Evolutionary conservation across 2,797 vertebrate species (phyloP).

Genomic region (Tragelaphus oryx): DNA sequence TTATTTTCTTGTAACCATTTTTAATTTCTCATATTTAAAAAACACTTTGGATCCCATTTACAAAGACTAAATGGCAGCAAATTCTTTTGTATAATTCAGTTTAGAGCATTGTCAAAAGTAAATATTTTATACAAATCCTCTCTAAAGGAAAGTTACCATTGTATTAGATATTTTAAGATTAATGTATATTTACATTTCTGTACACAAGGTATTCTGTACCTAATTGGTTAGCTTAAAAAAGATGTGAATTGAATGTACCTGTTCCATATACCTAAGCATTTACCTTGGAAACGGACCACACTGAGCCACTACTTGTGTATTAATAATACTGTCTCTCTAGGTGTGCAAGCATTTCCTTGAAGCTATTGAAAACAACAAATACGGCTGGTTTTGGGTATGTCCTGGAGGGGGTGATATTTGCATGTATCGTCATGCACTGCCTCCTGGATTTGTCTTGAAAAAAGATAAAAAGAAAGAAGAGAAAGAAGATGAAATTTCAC

Average conservation of each 20-base stretch:
- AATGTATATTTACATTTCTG: background rate
- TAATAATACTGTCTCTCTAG: conserved; percentile 75
- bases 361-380: conserved; percentile 97
- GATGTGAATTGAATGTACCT: background rate
- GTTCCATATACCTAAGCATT: background rate
- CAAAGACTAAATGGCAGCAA: background rate
- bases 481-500: conserved; percentile 91
- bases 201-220: background rate
- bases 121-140: background rate
- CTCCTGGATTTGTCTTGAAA: conserved; percentile 95
- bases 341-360: conserved; percentile 97
- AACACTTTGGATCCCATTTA: background rate
- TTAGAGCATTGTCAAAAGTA: background rate
- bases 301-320: background rate
- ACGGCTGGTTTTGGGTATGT: conserved; percentile 99
- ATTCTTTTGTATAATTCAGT: background rate
- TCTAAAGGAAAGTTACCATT: background rate
- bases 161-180: background rate
- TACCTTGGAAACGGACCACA: background rate
- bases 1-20: background rate
- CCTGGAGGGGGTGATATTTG: conserved; percentile 92
- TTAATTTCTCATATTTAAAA: conserved; percentile 29
- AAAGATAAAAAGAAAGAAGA: conserved; percentile 98
- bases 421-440: conserved; percentile 97
- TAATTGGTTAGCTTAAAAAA: background rate